Conservation (phyloP, 2,797 vertebrate genomes). For the Cyprinella venusta region DNA sequence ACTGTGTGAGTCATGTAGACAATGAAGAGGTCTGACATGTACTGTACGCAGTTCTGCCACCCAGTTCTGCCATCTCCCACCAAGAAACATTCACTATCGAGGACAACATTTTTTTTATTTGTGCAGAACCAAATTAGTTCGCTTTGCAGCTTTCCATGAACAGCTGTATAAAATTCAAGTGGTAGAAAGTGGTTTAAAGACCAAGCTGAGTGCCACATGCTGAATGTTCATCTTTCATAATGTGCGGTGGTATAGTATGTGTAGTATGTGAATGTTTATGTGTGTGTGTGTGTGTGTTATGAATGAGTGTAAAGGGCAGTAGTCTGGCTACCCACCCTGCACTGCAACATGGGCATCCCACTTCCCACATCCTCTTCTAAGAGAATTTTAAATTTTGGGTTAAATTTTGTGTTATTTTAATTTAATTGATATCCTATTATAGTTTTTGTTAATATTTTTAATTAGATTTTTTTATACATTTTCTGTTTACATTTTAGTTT, state of each 20-base stretch:
- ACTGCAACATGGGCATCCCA: not conserved
- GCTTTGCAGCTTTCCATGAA: constrained; percentile 6
- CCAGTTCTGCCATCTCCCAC: constrained; percentile 8
- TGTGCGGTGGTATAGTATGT: constrained; percentile 2
- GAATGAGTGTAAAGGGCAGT: constrained; percentile 22
- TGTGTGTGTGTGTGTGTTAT: constrained; percentile 3
- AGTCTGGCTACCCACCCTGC: not conserved
- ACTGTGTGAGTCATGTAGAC: not conserved
- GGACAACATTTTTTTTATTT: not conserved
- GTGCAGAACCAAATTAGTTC: not conserved
- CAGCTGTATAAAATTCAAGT: constrained; percentile 32
- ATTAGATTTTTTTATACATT: not conserved
- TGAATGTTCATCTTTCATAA: constrained; percentile 8
- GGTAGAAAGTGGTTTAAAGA: constrained; percentile 19
- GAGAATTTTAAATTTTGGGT: not conserved
- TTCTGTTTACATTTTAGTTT: not conserved
- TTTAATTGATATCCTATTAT: too few species aligned
- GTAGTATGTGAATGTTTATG: constrained; percentile 12
- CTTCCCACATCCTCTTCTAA: not conserved
- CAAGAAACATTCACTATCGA: not conserved
- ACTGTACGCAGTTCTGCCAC: constrained; percentile 8
- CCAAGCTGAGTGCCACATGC: not conserved
- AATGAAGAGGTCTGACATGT: not conserved
- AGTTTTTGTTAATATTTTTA: not conserved
- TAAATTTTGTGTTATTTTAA: too few species aligned